Conservation (phyloP, 2,113 vertebrate species). For the Callipepla californica region DNA sequence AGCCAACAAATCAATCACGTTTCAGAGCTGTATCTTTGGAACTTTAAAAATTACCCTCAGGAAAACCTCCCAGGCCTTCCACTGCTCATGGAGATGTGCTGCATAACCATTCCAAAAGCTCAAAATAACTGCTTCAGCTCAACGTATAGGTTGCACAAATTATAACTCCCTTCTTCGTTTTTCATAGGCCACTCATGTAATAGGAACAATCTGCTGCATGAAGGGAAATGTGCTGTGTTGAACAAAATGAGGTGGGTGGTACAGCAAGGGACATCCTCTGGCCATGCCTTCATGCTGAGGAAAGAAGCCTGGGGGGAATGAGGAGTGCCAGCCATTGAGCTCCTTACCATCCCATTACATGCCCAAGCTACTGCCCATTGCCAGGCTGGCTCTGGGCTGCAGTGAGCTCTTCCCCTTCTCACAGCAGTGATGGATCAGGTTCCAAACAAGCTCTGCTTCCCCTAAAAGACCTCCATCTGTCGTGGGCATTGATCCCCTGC, state of each 20-base stretch:
- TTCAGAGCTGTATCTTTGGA: neutral
- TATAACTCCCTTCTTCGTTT: neutral
- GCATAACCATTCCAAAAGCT: neutral
- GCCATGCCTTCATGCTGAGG: too few species aligned
- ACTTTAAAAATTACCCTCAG: neutral
- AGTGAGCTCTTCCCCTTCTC: neutral
- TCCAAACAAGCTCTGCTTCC: neutral
- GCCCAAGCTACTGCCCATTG: neutral
- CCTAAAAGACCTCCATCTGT: neutral
- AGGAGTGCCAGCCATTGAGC: neutral
- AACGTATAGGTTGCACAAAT: neutral
- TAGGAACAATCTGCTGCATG: accelerated
- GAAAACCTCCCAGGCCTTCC: neutral
- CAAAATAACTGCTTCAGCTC: neutral
- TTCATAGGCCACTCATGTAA: too few species aligned
- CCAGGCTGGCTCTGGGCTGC: accelerated
- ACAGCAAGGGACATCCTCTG: accelerated
- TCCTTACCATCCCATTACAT: accelerated
- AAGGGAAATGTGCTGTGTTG: accelerated
- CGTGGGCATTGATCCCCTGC: conserved; percentile 40
- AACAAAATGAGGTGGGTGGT: neutral
- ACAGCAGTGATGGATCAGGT: neutral
- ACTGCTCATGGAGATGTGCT: neutral
- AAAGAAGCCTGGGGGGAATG: accelerated
- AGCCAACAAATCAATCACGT: neutral